Conservation (phyloP, 2,113 vertebrate genomes). For the Ameiurus melas region DNA sequence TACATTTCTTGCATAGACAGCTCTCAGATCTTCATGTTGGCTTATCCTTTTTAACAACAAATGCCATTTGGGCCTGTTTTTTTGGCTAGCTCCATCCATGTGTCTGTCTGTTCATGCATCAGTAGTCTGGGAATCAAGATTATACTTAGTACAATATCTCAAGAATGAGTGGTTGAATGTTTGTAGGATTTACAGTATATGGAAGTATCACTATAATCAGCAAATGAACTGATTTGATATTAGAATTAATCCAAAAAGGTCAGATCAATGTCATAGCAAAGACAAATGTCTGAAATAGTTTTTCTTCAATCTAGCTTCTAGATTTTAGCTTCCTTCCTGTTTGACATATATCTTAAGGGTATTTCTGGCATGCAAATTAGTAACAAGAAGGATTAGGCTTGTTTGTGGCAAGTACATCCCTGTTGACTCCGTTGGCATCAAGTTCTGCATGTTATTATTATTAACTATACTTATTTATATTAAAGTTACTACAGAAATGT, state of each 20-base stretch:
- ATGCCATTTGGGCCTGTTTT: not conserved
- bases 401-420: not conserved
- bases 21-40: too few species aligned
- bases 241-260: not conserved
- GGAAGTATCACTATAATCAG: not conserved
- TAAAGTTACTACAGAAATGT: not conserved
- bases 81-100: not conserved
- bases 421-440: not conserved
- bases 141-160: not conserved
- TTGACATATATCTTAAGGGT: not conserved
- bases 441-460: not conserved
- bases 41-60: too few species aligned
- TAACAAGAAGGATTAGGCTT: not conserved
- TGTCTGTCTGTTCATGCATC: not conserved
- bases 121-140: not conserved
- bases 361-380: not conserved
- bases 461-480: not conserved
- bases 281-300: not conserved
- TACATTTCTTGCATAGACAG: too few species aligned
- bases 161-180: not conserved
- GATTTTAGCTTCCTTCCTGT: not conserved
- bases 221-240: not conserved
- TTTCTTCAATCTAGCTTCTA: not conserved
- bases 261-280: not conserved
- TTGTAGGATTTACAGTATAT: not conserved